A percentile compares a stretch with the other conserved stretches of the same genome.
These are phyloP conservation scores for Vimba vimba DNA, from an alignment of 2,113 vertebrate species.

Conservation along the genomic window DNA sequence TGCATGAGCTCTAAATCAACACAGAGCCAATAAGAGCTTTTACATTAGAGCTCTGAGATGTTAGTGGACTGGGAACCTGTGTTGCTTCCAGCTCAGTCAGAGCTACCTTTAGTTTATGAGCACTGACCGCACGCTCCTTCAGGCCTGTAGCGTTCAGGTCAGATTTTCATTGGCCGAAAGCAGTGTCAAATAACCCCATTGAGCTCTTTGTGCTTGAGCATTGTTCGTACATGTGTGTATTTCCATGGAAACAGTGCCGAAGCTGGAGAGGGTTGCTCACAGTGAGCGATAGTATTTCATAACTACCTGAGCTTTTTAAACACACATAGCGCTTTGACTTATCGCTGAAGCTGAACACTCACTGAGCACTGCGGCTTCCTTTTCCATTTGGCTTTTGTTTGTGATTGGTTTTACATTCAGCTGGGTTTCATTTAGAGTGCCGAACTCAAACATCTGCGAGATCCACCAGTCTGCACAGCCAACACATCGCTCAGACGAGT, in stretches of 20 bases:
- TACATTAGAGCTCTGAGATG: not conserved
- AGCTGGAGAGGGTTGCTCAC: constrained; percentile 20
- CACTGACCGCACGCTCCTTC: constrained; percentile 9
- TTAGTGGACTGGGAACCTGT: not conserved
- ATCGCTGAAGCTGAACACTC: constrained; percentile 16
- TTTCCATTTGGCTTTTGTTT: constrained; percentile 15
- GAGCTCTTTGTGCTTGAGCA: constrained; percentile 18
- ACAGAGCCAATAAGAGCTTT: constrained; percentile 5
- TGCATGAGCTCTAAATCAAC: constrained; percentile 31
- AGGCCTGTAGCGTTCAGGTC: constrained; percentile 32
- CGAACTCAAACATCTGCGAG: not conserved
- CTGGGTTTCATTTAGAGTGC: constrained; percentile 22
- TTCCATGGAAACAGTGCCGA: constrained; percentile 61
- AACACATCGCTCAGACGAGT: not conserved
- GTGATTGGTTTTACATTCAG: constrained; percentile 8
- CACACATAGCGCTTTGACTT: constrained; percentile 35
- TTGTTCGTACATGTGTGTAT: constrained; percentile 50
- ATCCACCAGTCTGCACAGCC: not conserved
- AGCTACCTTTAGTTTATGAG: constrained; percentile 35
- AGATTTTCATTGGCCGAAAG: constrained; percentile 42
- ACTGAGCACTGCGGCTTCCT: not conserved
- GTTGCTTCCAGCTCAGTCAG: constrained; percentile 3
- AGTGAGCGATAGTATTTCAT: constrained; percentile 18
- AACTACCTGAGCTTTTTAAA: constrained; percentile 46
- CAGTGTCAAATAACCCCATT: constrained; percentile 22